Conservation (phyloP, 2,888 invertebrate genomes). For the Cyclophora punctaria region DNA sequence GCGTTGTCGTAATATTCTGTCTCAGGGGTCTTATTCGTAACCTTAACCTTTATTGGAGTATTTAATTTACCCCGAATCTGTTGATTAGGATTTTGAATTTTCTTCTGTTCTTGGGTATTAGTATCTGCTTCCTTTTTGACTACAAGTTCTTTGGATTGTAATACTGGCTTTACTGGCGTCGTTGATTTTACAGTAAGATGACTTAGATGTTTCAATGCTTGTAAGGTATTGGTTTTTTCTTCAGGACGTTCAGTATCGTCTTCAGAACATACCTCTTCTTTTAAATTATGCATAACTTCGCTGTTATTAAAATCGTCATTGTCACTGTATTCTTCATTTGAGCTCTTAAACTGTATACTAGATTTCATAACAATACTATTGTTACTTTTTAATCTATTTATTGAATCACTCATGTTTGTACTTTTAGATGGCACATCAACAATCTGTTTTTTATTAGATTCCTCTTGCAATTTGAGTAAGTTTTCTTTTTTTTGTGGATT, state of each 20-base stretch:
- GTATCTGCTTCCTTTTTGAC: background rate
- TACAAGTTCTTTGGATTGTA: background rate
- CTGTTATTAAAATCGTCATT: background rate
- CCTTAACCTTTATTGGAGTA: too few species aligned
- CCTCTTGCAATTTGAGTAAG: too few species aligned
- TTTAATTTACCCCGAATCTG: too few species aligned
- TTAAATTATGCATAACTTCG: background rate
- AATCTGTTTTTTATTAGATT: too few species aligned
- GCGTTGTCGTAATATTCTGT: constrained; percentile 16
- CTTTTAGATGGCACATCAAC: too few species aligned
- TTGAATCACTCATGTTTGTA: background rate
- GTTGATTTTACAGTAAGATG: constrained; percentile 38
- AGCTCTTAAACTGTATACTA: background rate
- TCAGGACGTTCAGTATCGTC: too few species aligned
- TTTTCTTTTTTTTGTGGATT: too few species aligned
- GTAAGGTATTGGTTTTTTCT: constrained; percentile 2
- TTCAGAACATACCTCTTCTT: background rate
- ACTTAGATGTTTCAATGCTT: constrained; percentile 19
- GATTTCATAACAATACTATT: background rate
- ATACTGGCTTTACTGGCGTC: constrained; percentile 6
- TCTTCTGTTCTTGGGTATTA: background rate
- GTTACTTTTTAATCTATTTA: background rate
- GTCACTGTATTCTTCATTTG: background rate
- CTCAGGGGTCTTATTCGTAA: background rate
- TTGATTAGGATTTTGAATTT: too few species aligned